Evolutionary conservation across 23 tunicate species (phyloP), one percentile per base, ranked within the genome.

Genomic region (Aplidium turbinatum): DNA sequence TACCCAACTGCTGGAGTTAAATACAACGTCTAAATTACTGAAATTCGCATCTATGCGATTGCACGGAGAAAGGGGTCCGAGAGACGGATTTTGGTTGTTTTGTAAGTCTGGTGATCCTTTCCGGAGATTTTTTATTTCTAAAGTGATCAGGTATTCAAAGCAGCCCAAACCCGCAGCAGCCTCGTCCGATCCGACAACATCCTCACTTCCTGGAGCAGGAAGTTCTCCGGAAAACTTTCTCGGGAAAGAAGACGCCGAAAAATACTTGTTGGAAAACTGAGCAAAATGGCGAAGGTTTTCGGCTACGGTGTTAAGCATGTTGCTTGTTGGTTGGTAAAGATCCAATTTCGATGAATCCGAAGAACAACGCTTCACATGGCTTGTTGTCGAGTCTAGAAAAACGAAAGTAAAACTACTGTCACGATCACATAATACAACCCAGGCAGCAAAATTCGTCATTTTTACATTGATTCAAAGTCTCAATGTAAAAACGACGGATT

Each of bases 1-100:
- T 36, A 78, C 73, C 97, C 97, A 91, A 27, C 78, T 84, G 35
- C 68, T 73, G 31, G 70, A 70, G 53, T 91, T 91, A 27, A 91
- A 74, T 21, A 91, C 86, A 0, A 83, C 76, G 60, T 91, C 91
- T 28, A 91, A 39, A 34, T 63, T 75, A 35, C 57, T 91, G 58
- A 91, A 91, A 13, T 91, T 72, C 1, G 84, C 86, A 57, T 72
- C 72, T 28, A 78, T 66, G 20, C 7, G 6, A 47, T 77, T 81
- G 30, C 57, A 47, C 5, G 75, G 52, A 3, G 77, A 30, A 2
- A 26, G 47, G 18, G 57, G 58, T 18, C 26, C 62, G 7, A 55
- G 24, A 22, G 25, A 18, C 24, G 23, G 3, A 18, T 20, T 56
- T 5, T 6, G 33, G 73, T 18, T 57, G 22, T 24, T 56, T 56